phyloP scores from a whole-genome alignment of 2,797 vertebrate species.

The Apodemus agrarius region DNA sequence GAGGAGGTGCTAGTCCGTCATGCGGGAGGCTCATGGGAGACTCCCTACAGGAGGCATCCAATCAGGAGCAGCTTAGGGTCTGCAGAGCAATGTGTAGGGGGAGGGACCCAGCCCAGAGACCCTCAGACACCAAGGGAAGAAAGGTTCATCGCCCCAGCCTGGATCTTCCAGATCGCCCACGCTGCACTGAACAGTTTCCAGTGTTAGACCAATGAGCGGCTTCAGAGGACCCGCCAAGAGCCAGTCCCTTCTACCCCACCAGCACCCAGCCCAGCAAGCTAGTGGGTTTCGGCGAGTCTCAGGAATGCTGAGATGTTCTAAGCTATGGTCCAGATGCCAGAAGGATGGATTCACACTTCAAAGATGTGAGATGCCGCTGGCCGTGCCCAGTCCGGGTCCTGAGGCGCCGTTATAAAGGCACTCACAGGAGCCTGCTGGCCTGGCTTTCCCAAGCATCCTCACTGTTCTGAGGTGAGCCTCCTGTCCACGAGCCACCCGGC shows the following conservation, averaged over 20 bases:
- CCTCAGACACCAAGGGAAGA: too few species aligned
- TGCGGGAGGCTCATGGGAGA: background rate
- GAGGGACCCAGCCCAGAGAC: background rate
- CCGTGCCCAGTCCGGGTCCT: background rate
- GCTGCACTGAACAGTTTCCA: fast-evolving
- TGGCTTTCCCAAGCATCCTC: background rate
- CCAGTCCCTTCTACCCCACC: background rate
- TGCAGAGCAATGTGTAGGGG: background rate
- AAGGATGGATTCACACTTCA: background rate
- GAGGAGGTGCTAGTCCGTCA: background rate
- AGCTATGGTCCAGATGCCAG: background rate
- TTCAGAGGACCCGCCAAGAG: background rate
- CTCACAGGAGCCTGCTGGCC: background rate
- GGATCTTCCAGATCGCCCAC: background rate
- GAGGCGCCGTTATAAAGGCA: background rate
- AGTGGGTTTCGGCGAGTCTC: background rate
- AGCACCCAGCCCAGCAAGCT: background rate
- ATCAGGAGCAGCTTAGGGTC: background rate
- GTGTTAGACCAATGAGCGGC: fast-evolving
- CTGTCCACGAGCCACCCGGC: background rate
- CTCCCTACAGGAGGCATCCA: constrained; percentile 28
- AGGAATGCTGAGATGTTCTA: constrained; percentile 43
- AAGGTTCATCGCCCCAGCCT: background rate
- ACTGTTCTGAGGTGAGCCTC: background rate
- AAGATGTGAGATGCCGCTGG: background rate